Conservation (phyloP, 92 coral and sea anemone genomes). For the Blastomussa wellsi region DNA sequence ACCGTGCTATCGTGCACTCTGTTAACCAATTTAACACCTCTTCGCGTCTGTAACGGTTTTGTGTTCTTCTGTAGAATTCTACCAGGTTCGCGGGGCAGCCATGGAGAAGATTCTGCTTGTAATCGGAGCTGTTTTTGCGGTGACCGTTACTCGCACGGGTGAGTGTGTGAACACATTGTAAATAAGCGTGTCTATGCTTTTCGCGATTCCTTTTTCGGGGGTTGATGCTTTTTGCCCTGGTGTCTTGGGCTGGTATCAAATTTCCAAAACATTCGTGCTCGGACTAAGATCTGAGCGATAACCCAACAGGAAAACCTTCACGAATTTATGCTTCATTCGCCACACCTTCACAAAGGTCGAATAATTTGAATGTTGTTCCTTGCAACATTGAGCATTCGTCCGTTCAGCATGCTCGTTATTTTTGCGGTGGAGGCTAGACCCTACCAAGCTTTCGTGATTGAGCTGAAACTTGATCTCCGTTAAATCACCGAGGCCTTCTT, state of each 20-base stretch:
- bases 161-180: slow-evolving; percentile 20
- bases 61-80: slow-evolving; percentile 1
- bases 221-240: not conserved
- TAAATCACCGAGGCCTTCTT: not conserved
- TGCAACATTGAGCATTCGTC: slow-evolving; percentile 33
- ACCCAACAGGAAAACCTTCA: not conserved
- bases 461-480: slow-evolving; percentile 16
- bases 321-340: slow-evolving; percentile 10
- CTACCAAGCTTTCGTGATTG: not conserved
- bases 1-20: slow-evolving; percentile 31
- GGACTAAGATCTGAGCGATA: slow-evolving; percentile 4
- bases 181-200: slow-evolving; percentile 32
- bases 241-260: slow-evolving; percentile 13
- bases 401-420: slow-evolving; percentile 3
- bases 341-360: slow-evolving; percentile 36
- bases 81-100: not conserved
- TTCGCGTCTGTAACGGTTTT: slow-evolving; percentile 11
- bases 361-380: slow-evolving; percentile 24
- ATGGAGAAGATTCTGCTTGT: slow-evolving; percentile 15
- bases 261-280: slow-evolving; percentile 15
- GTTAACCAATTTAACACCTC: slow-evolving; percentile 29
- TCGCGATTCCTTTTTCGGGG: not conserved
- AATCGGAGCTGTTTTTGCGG: slow-evolving; percentile 20
- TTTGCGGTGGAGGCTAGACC: not conserved
- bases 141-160: slow-evolving; percentile 38